Base-by-base conservation (phyloP, 1,140 invertebrate genomes). In the Trigoniulus corallinus region DNA sequence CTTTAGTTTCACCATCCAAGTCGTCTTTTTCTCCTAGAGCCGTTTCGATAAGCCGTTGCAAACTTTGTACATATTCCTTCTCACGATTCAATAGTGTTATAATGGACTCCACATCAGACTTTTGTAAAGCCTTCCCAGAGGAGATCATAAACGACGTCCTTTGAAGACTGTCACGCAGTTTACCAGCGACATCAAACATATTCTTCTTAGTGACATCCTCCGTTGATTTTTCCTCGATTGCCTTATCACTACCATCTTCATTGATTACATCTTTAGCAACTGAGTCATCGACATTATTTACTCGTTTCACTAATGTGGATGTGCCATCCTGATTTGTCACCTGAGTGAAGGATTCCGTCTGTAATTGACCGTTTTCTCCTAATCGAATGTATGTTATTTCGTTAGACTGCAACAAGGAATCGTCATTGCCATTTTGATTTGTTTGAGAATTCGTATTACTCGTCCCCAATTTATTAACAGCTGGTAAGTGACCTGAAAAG, bases 31-130 rank as follows among this genome's bases (percentile, higher is more conserved):
- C 37, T 50, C 48, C 48, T 22, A 50, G 18, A 4, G 49, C 49
- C n/a, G 49, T 50, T 45, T 51, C 39, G 13, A 51, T 12, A 3
- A 51, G 41, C 44, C 24, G 45, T 25, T 51, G 49, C 22, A 51
- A 26, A 13, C 39, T 51, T 3, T 3, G 3, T n/a, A 51, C 23
- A 22, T 51, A 51, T 45, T 51, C 49, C n/a, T 48, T 49, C n/a
- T 46, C 23, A 7, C 49, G 37, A 21, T 49, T 39, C 12, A 39
- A 18, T 18, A 39, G 18, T 13, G 37, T 44, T 20, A 44, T 18
- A 7, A 4, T 18, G 42, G 42, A 4, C 7, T 44, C 18, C 42
- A 44, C 42, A 24, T 7, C 42, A 24, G 29, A 34, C 7, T 15
- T 34, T 34, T 34, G 7, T 34, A 7, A 7, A 7, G 29, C 29